Base-by-base conservation (phyloP, 2,797 vertebrate genomes). In the Allobates femoralis region DNA sequence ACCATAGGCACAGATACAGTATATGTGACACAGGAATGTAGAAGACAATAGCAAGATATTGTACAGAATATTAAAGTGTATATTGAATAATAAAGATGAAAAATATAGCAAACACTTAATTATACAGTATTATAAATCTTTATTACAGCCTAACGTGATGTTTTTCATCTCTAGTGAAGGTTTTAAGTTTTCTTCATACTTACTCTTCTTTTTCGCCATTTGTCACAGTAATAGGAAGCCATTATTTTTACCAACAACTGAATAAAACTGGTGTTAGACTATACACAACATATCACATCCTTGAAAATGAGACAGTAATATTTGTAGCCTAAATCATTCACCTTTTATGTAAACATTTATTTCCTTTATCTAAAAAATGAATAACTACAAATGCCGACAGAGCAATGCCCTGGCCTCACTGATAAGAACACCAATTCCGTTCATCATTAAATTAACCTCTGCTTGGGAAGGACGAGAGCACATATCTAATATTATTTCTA, bases 221-320 rank as follows among this genome's bases (percentile, higher is more conserved):
- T 41, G 69, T 50, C 41, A 26, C 12, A n/a, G 71, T 50, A 50
- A 26, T n/a, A 2, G 6, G 32, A 7, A 34, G 30, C 64, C 19
- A 67, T n/a, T 34, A 32, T 46, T 46, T 16, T 5, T 16, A 74
- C 21, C 67, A 14, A 46, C 26, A n/a, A 26, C 23, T 26, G 21
- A 30, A 51, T 28, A 30, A 53, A n/a, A 53, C 18, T 19, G 30
- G 74, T 16, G 0, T 53, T 55, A 76, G 50, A 76, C 50, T 30
- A 76, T 30, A 76, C 74, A 76, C 41, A 51, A 16, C 23, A 28
- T 50, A 75, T 50, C 26, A 23, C 74, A 76, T 51, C 46, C 69
- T 51, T 76, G 74, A 76, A 76, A 76, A 76, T 28, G 74, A 76
- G 51, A 76, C 74, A 76, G 46, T 55, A 18, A 55, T 53, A 55